Percentiles rank a stretch among this genome's conserved stretches.
Evolutionary conservation across 2,797 vertebrate genomes (phyloP).

Genomic region (Tangara arthus): DNA sequence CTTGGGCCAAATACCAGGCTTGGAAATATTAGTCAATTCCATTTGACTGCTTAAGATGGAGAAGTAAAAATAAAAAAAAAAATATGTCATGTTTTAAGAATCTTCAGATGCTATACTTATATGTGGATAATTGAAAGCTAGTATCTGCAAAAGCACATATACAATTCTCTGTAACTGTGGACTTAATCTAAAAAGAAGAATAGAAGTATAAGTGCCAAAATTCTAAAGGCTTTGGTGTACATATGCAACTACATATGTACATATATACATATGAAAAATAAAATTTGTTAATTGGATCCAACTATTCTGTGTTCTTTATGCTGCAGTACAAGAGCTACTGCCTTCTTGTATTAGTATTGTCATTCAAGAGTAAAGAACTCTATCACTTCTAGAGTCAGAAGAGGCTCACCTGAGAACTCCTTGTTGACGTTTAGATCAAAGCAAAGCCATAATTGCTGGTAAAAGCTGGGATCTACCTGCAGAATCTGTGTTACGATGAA

Average conservation of each 20-base stretch:
- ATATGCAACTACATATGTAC: background rate
- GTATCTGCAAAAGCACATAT: background rate
- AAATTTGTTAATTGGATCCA: background rate
- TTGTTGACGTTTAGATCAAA: background rate
- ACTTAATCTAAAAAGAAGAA: background rate
- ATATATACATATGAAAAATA: background rate
- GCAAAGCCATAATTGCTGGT: background rate
- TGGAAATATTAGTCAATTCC: background rate
- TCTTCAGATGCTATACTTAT: background rate
- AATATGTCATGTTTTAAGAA: background rate
- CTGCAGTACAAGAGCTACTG: background rate
- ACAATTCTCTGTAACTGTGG: background rate
- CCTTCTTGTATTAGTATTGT: background rate
- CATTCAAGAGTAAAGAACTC: background rate
- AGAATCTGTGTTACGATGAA: rapidly evolving
- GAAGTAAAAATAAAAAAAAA: background rate
- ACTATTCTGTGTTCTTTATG: background rate
- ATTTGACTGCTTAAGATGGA: background rate
- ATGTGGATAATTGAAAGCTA: background rate
- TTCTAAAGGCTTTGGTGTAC: background rate
- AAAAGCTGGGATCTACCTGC: background rate
- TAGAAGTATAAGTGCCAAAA: background rate
- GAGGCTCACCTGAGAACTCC: background rate
- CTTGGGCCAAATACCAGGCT: background rate
- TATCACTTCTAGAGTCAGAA: background rate